Evolutionary conservation across 2,888 invertebrate genomes (phyloP).

Genomic region (Cryptocephalus primarius): DNA sequence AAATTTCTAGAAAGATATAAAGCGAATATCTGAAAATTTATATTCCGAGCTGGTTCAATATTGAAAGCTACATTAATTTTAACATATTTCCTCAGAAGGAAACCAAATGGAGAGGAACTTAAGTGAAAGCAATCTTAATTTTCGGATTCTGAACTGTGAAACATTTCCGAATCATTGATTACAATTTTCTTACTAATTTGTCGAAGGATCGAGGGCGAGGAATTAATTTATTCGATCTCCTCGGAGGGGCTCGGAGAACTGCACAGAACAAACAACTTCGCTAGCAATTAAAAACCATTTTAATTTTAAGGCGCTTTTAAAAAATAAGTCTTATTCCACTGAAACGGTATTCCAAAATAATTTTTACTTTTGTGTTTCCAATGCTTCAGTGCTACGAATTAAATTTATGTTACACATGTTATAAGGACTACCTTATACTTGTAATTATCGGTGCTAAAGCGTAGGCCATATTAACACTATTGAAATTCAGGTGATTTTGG

Average conservation of each 20-base stretch:
- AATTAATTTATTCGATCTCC: slow-evolving; percentile 17
- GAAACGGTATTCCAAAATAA: too few relatives aligned
- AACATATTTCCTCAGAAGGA: slow-evolving; percentile 30
- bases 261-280: not conserved
- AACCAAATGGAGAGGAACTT: slow-evolving; percentile 28
- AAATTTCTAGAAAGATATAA: slow-evolving; percentile 23
- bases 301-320: too few relatives aligned
- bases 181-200: slow-evolving; percentile 37
- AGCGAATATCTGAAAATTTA: slow-evolving; percentile 26
- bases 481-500: too few relatives aligned
- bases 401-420: too few relatives aligned
- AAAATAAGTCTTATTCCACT: too few relatives aligned
- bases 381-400: too few relatives aligned
- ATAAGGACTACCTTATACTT: too few relatives aligned
- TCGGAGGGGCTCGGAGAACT: not conserved
- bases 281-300: too few relatives aligned
- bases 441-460: too few relatives aligned
- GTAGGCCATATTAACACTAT: too few relatives aligned
- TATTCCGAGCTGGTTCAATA: slow-evolving; percentile 26
- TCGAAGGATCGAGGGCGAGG: slow-evolving; percentile 19
- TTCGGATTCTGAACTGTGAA: slow-evolving; percentile 20
- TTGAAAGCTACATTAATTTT: slow-evolving; percentile 35
- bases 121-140: slow-evolving; percentile 28
- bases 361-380: too few relatives aligned
- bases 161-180: slow-evolving; percentile 35